A percentile compares a stretch with the other conserved stretches of the same genome.
Evolutionary conservation across 1,140 invertebrate genomes (phyloP).

Genomic region (Platorchestia sp.): DNA sequence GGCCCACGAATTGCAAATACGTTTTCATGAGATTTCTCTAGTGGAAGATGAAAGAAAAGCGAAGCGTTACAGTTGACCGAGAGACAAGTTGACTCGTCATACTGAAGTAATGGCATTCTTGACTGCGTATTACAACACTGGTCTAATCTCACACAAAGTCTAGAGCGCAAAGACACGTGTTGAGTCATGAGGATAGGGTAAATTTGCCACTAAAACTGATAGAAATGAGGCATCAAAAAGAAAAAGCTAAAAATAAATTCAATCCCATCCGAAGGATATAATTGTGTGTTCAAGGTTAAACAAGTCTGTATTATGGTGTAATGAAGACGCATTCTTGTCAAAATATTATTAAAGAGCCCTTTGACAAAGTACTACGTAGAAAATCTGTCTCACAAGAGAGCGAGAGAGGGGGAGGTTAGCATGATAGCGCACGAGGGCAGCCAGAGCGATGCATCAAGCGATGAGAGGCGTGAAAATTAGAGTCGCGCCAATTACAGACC

Average conservation of each 20-base stretch:
- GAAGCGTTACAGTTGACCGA: background rate
- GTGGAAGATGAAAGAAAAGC: background rate
- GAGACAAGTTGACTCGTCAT: background rate
- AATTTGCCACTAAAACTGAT: background rate
- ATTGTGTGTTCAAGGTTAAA: background rate
- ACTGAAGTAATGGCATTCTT: no score
- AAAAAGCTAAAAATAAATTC: background rate
- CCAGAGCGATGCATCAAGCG: background rate
- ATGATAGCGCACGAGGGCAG: background rate
- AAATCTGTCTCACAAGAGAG: background rate
- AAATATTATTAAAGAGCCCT: background rate
- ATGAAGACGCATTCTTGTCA: no score
- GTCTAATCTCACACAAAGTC: background rate
- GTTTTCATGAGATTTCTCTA: background rate
- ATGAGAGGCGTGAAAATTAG: background rate
- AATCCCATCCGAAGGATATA: background rate
- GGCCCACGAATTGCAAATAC: background rate
- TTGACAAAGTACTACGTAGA: background rate
- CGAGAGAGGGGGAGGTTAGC: background rate
- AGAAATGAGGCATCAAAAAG: background rate
- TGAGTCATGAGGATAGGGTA: background rate
- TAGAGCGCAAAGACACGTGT: background rate
- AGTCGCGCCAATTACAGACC: background rate
- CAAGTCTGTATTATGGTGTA: no score
- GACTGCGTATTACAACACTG: background rate